Evolutionary conservation across 2,797 vertebrate genomes (phyloP).

Genomic region (Tamandua tetradactyla): DNA sequence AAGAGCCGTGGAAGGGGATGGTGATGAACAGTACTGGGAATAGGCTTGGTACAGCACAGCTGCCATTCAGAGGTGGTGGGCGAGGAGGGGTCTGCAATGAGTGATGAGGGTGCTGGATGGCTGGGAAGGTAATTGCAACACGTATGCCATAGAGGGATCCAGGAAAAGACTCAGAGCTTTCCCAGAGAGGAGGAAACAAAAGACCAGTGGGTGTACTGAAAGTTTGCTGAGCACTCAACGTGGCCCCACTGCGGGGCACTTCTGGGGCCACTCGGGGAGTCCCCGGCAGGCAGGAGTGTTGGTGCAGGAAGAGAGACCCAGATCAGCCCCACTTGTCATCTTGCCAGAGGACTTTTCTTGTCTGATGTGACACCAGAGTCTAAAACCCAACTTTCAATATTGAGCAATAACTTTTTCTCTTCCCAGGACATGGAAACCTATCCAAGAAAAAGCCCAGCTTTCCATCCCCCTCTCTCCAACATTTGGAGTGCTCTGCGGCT

Average conservation of each 20-base stretch:
- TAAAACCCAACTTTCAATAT: neutral
- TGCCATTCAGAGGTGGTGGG: rapidly evolving
- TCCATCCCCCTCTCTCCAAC: neutral
- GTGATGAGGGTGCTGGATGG: rapidly evolving
- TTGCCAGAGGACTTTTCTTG: neutral
- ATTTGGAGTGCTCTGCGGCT: neutral
- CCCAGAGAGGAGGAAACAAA: neutral
- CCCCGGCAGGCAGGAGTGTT: neutral
- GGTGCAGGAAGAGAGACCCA: rapidly evolving
- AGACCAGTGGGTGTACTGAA: rapidly evolving
- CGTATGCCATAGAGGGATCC: rapidly evolving
- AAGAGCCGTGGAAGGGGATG: rapidly evolving
- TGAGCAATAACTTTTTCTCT: slow-evolving; percentile 2
- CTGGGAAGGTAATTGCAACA: neutral
- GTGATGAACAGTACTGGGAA: rapidly evolving
- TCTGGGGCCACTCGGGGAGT: rapidly evolving
- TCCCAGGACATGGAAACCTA: slow-evolving; percentile 28
- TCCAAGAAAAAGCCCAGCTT: neutral
- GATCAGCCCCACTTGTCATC: rapidly evolving
- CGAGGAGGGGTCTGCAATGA: neutral
- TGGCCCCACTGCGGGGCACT: no score
- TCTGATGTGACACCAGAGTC: neutral
- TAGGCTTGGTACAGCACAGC: rapidly evolving
- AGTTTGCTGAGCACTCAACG: no score
- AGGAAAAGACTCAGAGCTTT: rapidly evolving